These are phyloP conservation scores for Ophraella communa DNA, from an alignment of 2,888 invertebrate species.

Conservation along the genomic window DNA sequence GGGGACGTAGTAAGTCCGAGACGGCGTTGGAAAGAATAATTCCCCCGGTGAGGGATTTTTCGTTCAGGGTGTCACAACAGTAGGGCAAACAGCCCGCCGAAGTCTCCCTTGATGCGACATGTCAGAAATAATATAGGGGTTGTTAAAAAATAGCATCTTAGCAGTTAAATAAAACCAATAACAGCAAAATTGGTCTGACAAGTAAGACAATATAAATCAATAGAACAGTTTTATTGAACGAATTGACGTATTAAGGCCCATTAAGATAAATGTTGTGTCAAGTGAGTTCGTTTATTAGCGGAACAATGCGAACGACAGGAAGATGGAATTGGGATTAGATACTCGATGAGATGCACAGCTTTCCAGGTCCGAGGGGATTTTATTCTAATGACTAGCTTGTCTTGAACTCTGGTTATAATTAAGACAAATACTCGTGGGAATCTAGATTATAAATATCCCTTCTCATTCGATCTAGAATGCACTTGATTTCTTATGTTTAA, in stretches of 20 bases:
- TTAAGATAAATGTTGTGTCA: slow-evolving; percentile 60
- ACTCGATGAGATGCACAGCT: slow-evolving; percentile 59
- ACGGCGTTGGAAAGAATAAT: slow-evolving; percentile 7
- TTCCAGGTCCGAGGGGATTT: slow-evolving; percentile 55
- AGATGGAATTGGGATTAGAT: slow-evolving; percentile 55
- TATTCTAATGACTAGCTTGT: slow-evolving; percentile 61
- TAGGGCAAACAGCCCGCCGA: slow-evolving; percentile 7
- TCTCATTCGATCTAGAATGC: slow-evolving; percentile 9
- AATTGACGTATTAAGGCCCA: slow-evolving; percentile 51
- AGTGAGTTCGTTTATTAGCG: slow-evolving; percentile 54
- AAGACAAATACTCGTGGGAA: slow-evolving; percentile 61
- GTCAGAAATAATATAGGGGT: slow-evolving; percentile 32
- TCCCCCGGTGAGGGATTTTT: slow-evolving; percentile 16
- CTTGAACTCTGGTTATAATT: slow-evolving; percentile 59
- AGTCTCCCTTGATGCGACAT: slow-evolving; percentile 29
- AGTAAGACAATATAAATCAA: slow-evolving; percentile 47
- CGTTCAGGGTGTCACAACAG: slow-evolving; percentile 11
- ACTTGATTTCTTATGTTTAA: slow-evolving; percentile 17
- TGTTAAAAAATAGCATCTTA: slow-evolving; percentile 35
- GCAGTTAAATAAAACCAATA: slow-evolving; percentile 36
- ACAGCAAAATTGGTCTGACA: slow-evolving; percentile 37
- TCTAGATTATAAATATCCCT: slow-evolving; percentile 21
- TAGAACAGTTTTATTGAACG: slow-evolving; percentile 50
- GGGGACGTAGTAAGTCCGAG: slow-evolving; percentile 3
- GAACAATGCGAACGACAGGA: slow-evolving; percentile 47